Evolutionary conservation across 1,140 invertebrate genomes (phyloP).

Genomic region (Drosophila grimshawi): DNA sequence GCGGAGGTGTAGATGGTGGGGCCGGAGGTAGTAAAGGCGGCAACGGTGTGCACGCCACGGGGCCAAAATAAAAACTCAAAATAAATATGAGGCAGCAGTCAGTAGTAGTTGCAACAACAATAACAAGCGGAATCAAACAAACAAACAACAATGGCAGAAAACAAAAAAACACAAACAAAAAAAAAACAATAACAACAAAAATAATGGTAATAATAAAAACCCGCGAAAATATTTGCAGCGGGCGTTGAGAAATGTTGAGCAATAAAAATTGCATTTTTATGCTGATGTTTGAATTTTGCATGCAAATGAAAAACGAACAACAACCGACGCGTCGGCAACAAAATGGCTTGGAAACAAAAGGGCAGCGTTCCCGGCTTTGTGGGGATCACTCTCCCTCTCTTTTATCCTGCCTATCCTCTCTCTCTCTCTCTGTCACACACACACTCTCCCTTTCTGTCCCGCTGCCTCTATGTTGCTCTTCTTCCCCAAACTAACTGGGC

Average conservation of each 20-base stretch:
- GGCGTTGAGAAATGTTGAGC: slow-evolving; percentile 81
- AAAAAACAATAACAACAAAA: slow-evolving; percentile 25
- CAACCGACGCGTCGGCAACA: slow-evolving; percentile 46
- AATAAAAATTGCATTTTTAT: slow-evolving; percentile 84
- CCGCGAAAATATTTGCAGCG: slow-evolving; percentile 82
- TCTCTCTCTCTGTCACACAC: neutral
- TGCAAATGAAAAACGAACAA: slow-evolving; percentile 80
- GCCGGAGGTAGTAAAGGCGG: slow-evolving; percentile 1
- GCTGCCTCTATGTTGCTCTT: neutral
- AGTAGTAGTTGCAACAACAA: slow-evolving; percentile 30
- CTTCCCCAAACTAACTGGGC: slow-evolving; percentile 16
- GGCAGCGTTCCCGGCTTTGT: slow-evolving; percentile 15
- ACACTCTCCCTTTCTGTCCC: neutral
- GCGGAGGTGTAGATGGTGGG: slow-evolving; percentile 4
- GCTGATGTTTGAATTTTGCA: slow-evolving; percentile 82
- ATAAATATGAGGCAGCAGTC: slow-evolving; percentile 69
- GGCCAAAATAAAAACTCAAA: slow-evolving; percentile 62
- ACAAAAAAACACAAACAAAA: slow-evolving; percentile 27
- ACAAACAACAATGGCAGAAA: slow-evolving; percentile 62
- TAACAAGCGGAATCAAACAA: slow-evolving; percentile 69
- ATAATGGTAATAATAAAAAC: slow-evolving; percentile 74
- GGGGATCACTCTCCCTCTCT: slow-evolving; percentile 23
- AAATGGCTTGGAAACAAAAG: slow-evolving; percentile 54
- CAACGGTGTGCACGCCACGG: slow-evolving; percentile 40
- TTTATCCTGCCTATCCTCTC: neutral